These are phyloP conservation scores for Calephelis nemesis DNA, from an alignment of 1,140 invertebrate genomes.

Conservation along the genomic window DNA sequence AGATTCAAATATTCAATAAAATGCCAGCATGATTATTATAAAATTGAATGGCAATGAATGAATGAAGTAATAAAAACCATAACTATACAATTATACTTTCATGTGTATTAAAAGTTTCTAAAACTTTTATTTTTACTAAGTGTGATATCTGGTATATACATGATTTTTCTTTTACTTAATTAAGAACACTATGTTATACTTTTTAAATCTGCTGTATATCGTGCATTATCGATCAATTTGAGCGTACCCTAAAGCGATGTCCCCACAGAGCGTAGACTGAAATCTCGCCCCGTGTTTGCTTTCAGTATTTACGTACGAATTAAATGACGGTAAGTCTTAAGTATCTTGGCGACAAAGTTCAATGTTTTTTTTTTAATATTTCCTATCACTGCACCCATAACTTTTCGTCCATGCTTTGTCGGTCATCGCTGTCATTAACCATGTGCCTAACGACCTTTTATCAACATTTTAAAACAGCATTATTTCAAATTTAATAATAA, in stretches of 20 bases:
- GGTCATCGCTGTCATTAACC: conserved; percentile 32
- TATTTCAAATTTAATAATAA: background rate
- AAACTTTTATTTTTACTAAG: too few relatives aligned
- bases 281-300: conserved; percentile 18
- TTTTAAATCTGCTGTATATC: background rate
- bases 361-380: conserved; percentile 3
- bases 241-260: conserved; percentile 6
- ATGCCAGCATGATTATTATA: too few relatives aligned
- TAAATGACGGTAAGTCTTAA: conserved; percentile 37
- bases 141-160: too few relatives aligned
- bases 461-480: background rate
- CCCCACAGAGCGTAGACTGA: conserved; percentile 24
- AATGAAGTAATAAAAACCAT: too few relatives aligned
- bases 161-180: too few relatives aligned
- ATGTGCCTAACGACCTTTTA: conserved; percentile 4
- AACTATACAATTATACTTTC: too few relatives aligned
- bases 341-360: background rate
- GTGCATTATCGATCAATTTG: background rate
- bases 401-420: conserved; percentile 36
- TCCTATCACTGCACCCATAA: background rate
- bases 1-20: too few relatives aligned
- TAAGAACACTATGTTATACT: too few relatives aligned
- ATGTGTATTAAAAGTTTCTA: too few relatives aligned
- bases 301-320: conserved; percentile 41
- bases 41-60: too few relatives aligned